Conservation (phyloP, 1,140 invertebrate species). For the Semibalanus balanoides region DNA sequence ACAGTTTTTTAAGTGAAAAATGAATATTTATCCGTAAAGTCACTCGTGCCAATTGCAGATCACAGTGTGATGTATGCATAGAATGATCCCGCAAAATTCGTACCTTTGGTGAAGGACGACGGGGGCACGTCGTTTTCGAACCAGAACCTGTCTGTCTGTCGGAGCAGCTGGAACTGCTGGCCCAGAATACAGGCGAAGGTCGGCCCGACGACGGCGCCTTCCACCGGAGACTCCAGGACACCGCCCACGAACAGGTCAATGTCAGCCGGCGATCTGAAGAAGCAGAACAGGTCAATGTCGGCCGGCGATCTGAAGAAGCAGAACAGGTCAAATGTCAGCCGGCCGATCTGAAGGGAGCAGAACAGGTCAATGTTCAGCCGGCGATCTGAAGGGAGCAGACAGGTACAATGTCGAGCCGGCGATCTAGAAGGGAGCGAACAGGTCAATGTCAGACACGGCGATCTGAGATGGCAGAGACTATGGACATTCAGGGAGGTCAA, state of each 20-base stretch:
- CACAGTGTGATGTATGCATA: not conserved
- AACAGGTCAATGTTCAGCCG: no score
- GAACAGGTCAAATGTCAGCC: no score
- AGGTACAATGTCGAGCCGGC: no score
- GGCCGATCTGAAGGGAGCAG: no score
- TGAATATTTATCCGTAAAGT: no score
- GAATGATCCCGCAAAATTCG: not conserved
- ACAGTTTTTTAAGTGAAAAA: no score
- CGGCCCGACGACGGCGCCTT: conserved; percentile 76
- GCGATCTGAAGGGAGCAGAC: no score
- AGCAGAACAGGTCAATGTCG: conserved; percentile 94
- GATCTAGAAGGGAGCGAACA: no score
- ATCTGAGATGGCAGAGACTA: no score
- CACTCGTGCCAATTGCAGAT: no score
- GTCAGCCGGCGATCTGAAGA: conserved; percentile 45
- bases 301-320: conserved; percentile 31
- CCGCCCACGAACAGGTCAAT: conserved; percentile 95
- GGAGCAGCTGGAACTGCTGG: conserved; percentile 76
- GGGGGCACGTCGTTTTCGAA: conserved; percentile 88
- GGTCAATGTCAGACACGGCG: no score
- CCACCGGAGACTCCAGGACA: conserved; percentile 71
- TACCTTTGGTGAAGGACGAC: conserved; percentile 50
- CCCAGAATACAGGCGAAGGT: conserved; percentile 79
- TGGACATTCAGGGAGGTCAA: no score
- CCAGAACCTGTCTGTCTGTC: conserved; percentile 78